A percentile compares a stretch with the other conserved stretches of the same genome.
phyloP scores from a whole-genome alignment of 2,113 vertebrate species.

The Pampusana beccarii region DNA sequence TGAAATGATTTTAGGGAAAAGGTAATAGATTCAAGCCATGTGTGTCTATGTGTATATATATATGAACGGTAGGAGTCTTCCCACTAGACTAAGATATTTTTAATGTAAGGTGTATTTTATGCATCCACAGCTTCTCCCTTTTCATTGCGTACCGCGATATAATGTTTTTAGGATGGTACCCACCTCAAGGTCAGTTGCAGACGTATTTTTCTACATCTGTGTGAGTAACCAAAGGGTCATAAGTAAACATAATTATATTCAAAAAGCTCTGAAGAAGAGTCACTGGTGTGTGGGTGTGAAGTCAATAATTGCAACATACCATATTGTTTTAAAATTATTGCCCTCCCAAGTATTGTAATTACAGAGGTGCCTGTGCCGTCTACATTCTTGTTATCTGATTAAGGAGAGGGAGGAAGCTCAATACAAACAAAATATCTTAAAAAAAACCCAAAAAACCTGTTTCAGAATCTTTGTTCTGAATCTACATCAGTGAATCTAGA shows the following conservation, averaged over 20 bases:
- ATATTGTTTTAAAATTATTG: not conserved
- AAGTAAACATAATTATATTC: not conserved
- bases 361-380: not conserved
- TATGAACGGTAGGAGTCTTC: not conserved
- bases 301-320: not conserved
- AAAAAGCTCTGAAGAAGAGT: slow-evolving; percentile 9
- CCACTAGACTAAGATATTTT: not conserved
- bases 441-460: not conserved
- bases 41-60: not conserved
- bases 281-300: not conserved
- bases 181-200: not conserved
- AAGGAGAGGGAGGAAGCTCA: not conserved
- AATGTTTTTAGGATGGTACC: not conserved
- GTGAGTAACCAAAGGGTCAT: slow-evolving; percentile 35
- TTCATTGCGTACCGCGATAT: not conserved
- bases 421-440: not conserved
- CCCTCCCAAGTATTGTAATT: not conserved
- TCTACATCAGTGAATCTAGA: slow-evolving; percentile 51
- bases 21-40: not conserved
- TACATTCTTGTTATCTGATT: not conserved
- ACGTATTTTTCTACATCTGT: not conserved
- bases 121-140: not conserved
- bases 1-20: not conserved
- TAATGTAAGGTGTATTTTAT: not conserved
- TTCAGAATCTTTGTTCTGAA: slow-evolving; percentile 28